Evolutionary conservation across 1,140 invertebrate genomes (phyloP), one percentile per base, ranked within the genome.

Genomic region (Atta texana): DNA sequence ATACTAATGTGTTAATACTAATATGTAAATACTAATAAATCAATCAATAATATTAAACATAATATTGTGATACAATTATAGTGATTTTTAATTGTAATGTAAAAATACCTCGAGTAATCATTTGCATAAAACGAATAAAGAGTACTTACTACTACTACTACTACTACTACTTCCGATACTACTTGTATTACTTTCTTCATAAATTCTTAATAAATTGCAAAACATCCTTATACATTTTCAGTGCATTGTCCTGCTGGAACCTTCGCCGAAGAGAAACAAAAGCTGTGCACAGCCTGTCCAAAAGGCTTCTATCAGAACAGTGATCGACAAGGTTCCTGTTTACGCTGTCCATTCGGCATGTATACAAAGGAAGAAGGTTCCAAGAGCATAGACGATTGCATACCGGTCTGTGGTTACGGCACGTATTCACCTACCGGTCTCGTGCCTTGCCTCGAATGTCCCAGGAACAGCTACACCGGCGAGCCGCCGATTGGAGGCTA

Each of bases 161-260:
- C 24, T 24, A 24, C 24, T 24, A 24, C 24, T 24, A 24, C 24
- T 24, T 24, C 24, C 24, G 24, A 24, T 24, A 24, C 24, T 24
- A 24, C 24, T 24, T 24, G 8, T 44, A 10, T 44, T 44, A 44
- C 8, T 44, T 44, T 44, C 39, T 44, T 44, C 39, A 44, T 44
- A 10, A 44, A 44, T 10, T 44, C 7, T 44, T 44, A 44, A 90
- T 16, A 86, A 82, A 68, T 87, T 74, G 39, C 39, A 74, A 59
- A 49, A 66, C 2, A 2, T 85, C 81, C 69, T 14, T 28, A n/a
- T 18, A 59, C 2, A 64, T 76, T 96, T 97, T 89, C 91, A 98
- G 97, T 99, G 71, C 98, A 99, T 92, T 99, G 99, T 94, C 98
- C 99, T 21, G 98, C 98, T 90, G 99, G 99, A 91, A 99, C 98